phyloP scores from a whole-genome alignment of 2,797 vertebrate species.

The Cyprinella venusta region DNA sequence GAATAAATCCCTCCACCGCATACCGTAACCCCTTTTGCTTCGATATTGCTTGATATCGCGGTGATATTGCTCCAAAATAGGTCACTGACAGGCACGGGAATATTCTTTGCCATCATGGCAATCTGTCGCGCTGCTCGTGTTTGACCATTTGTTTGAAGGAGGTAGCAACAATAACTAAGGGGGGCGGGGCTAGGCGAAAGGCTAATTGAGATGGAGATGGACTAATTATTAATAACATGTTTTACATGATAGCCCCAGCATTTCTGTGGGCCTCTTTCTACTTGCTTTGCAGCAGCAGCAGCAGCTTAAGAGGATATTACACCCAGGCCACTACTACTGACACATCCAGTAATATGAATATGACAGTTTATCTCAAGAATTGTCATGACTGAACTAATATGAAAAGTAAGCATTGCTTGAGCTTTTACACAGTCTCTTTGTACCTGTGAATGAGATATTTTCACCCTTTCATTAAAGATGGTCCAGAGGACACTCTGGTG shows the following conservation, averaged over 20 bases:
- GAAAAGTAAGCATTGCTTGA: background rate
- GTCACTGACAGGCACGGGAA: too few species aligned
- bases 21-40: too few species aligned
- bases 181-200: too few species aligned
- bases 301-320: background rate
- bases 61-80: too few species aligned
- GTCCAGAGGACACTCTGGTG: conserved; percentile 90
- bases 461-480: conserved; percentile 85
- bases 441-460: conserved; percentile 87
- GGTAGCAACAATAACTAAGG: too few species aligned
- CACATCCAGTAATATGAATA: background rate
- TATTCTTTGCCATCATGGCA: too few species aligned
- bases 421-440: conserved; percentile 3
- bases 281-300: background rate
- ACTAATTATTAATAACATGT: background rate
- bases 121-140: too few species aligned
- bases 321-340: background rate
- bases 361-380: background rate
- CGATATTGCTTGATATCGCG: too few species aligned
- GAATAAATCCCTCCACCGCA: too few species aligned
- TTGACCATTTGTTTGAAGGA: too few species aligned
- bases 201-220: too few species aligned
- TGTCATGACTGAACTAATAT: background rate
- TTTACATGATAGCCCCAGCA: background rate
- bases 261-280: background rate